A percentile compares a stretch with the other conserved stretches of the same genome.
These are phyloP conservation scores for Taenaris catops DNA, from an alignment of 2,888 invertebrate genomes.

Conservation along the genomic window DNA sequence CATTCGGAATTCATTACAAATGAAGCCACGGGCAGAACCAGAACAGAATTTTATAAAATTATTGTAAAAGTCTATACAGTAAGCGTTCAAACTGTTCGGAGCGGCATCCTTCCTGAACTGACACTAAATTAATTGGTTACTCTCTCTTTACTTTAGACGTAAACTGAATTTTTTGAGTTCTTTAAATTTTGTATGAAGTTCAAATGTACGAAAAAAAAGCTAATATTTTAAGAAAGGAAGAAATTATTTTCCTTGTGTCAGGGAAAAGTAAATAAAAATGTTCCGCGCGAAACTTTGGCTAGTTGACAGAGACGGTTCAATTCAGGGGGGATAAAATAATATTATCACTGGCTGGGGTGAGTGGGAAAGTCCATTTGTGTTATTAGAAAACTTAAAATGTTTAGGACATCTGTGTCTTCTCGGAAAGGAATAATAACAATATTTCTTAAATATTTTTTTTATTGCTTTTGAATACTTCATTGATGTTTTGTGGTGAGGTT, in stretches of 20 bases:
- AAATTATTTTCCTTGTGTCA: conserved; percentile 27
- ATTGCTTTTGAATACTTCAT: conserved; percentile 8
- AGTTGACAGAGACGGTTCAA: conserved; percentile 36
- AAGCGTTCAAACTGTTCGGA: no score
- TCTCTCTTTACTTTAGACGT: no score
- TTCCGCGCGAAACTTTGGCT: conserved; percentile 31
- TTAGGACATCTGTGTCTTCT: conserved; percentile 32
- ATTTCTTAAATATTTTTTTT: conserved; percentile 23
- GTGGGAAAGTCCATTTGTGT: conserved; percentile 47
- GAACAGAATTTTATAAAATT: no score
- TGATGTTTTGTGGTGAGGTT: conserved; percentile 1
- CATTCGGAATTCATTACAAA: no score
- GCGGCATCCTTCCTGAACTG: no score
- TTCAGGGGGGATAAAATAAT: conserved; percentile 43
- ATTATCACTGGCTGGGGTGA: conserved; percentile 40
- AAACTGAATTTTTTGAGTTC: no score
- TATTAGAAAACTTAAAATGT: conserved; percentile 42
- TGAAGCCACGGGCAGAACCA: no score
- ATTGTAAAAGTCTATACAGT: no score
- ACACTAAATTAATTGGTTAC: no score
- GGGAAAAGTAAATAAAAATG: conserved; percentile 33
- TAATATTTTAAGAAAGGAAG: conserved; percentile 22
- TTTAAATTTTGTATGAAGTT: no score
- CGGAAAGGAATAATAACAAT: conserved; percentile 22
- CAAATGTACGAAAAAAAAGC: conserved; percentile 10